Conservation (phyloP, 2,113 vertebrate species). For the Rostratula benghalensis region DNA sequence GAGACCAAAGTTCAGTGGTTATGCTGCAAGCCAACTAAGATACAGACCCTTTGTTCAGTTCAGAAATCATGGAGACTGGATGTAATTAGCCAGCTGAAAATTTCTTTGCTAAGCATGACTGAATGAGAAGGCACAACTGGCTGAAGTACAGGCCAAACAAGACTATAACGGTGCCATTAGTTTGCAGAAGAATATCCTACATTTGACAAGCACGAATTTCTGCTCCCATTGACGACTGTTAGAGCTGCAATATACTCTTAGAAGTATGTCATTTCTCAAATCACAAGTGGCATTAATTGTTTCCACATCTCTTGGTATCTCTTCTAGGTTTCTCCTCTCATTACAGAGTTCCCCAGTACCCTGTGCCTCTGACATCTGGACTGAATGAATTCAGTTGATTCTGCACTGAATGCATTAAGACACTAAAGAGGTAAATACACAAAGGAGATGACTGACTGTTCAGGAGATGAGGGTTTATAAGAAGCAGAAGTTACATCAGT, state of each 20-base stretch:
- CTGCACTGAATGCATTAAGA: neutral
- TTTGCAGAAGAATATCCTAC: neutral
- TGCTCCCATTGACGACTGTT: neutral
- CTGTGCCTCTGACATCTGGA: neutral
- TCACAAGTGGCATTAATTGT: neutral
- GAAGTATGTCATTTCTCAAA: neutral
- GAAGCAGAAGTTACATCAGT: neutral
- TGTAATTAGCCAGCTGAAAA: neutral
- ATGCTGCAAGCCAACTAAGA: neutral
- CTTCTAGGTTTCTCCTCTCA: neutral
- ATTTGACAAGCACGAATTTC: neutral
- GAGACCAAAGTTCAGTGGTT: neutral
- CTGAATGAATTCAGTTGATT: neutral
- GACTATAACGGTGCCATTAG: neutral
- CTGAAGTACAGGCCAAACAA: neutral
- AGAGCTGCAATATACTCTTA: neutral
- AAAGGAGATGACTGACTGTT: neutral
- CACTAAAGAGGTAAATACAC: neutral
- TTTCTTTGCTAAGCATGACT: neutral
- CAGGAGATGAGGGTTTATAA: neutral
- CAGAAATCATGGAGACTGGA: neutral
- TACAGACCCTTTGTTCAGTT: neutral
- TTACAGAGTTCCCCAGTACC: neutral
- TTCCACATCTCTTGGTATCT: neutral
- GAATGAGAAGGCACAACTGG: neutral